Evolutionary conservation across 2,797 vertebrate genomes (phyloP).

Genomic region (Takifugu rubripes): DNA sequence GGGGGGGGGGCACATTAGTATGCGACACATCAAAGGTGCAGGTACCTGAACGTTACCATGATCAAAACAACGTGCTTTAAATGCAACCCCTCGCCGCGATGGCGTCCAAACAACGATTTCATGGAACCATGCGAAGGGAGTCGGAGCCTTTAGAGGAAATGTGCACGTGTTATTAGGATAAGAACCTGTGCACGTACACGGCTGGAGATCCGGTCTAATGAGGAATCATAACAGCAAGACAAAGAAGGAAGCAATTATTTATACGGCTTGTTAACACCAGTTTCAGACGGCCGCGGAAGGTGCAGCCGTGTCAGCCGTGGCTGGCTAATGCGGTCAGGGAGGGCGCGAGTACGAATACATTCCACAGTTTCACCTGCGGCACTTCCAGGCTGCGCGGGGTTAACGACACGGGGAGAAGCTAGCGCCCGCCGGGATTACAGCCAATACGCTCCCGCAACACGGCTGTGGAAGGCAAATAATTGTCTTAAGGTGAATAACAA

Average conservation of each 20-base stretch:
- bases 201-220: constrained; percentile 31
- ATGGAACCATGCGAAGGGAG: constrained; percentile 16
- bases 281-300: constrained; percentile 32
- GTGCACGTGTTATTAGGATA: constrained; percentile 36
- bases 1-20: constrained; percentile 44
- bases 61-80: constrained; percentile 67
- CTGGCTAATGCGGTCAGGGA: constrained; percentile 22
- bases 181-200: constrained; percentile 15
- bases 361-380: constrained; percentile 23
- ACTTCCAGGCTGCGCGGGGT: constrained; percentile 38
- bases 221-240: constrained; percentile 36
- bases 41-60: constrained; percentile 56
- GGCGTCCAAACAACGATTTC: constrained; percentile 39
- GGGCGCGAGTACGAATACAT: constrained; percentile 4
- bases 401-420: constrained; percentile 42
- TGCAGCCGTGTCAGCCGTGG: constrained; percentile 39
- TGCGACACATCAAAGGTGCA: constrained; percentile 67
- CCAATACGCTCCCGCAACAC: constrained; percentile 41
- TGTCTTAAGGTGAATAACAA: constrained; percentile 66
- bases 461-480: constrained; percentile 58
- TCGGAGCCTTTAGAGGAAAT: constrained; percentile 37
- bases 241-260: constrained; percentile 50
- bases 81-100: constrained; percentile 48
- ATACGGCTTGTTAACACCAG: constrained; percentile 48
- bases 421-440: constrained; percentile 53